Conservation (phyloP, 2,797 vertebrate species). For the Sylvia borin region DNA sequence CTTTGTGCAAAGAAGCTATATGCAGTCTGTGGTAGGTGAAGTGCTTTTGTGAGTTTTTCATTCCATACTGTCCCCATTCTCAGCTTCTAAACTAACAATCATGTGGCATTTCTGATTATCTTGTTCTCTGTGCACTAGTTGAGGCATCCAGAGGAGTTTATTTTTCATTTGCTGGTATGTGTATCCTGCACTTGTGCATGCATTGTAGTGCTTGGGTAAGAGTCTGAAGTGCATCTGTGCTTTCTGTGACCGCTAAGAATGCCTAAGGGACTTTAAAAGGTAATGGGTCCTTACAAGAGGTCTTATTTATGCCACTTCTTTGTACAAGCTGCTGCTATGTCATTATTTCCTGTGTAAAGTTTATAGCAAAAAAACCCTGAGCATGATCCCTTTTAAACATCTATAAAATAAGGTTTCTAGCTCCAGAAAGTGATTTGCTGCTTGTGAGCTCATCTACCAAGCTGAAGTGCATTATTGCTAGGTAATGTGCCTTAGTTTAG, state of each 20-base stretch:
- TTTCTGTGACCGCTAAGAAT: not conserved
- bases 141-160: not conserved
- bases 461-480: not conserved
- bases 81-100: not conserved
- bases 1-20: not conserved
- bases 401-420: not conserved
- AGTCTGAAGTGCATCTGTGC: not conserved
- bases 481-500: not conserved
- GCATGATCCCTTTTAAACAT: not conserved
- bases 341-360: conserved; percentile 1
- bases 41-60: not conserved
- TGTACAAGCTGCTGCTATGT: not conserved
- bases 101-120: not conserved
- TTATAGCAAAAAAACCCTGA: not conserved
- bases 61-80: not conserved
- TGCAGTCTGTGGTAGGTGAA: not conserved
- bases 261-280: not conserved
- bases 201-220: not conserved
- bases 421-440: not conserved
- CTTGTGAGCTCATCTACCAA: not conserved
- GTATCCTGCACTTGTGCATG: not conserved
- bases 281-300: not conserved
- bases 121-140: not conserved
- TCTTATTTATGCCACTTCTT: not conserved
- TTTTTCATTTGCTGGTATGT: not conserved